Base-by-base conservation (phyloP, 2,888 invertebrate species). In the Leucophenga montana region DNA sequence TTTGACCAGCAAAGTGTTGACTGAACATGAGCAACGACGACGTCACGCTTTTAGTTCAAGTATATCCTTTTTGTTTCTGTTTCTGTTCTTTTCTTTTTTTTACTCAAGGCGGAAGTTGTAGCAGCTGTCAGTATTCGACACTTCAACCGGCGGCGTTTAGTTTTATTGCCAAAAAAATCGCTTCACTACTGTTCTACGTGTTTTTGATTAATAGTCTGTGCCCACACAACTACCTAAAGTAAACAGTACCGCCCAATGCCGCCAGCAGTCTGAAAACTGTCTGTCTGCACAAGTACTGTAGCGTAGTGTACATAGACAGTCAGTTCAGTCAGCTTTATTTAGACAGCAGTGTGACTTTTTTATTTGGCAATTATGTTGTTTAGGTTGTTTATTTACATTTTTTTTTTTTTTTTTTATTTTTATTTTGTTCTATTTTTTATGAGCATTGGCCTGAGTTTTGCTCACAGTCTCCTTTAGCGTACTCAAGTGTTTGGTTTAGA, bases 281-380 rank as follows among this genome's bases (percentile, higher is more conserved):
- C n/a, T 50, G 50, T 16, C 18, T 27, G 27, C 27, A 27, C 27
- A 27, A 39, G 39, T 27, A 27, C 27, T 3, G 27, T 27, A 4
- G 27, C 27, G 27, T 27, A 27, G 27, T 3, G 27, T 39, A 59
- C 73, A 64, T 27, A 66, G 72, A 56, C 72, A 61, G 27, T 6
- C 11, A 39, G 39, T 39, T 11, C 39, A 39, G 39, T 48, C 46
- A 14, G 46, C 61, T 46, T 62, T 62, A 39, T 64, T 39, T 59
- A 27, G 73, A 75, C 73, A 71, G 66, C 74, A 76, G 73, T 73
- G 73, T 73, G 77, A 80, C 78, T 84, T 85, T 83, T 83, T 85
- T 85, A 80, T 85, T 86, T 82, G 84, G 85, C 85, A 83, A 85
- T 86, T 85, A 83, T 82, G 76, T 83, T 85, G 83, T 83, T 78